Evolutionary conservation across 2,113 vertebrate genomes (phyloP).

Genomic region (Thunnus maccoyii): DNA sequence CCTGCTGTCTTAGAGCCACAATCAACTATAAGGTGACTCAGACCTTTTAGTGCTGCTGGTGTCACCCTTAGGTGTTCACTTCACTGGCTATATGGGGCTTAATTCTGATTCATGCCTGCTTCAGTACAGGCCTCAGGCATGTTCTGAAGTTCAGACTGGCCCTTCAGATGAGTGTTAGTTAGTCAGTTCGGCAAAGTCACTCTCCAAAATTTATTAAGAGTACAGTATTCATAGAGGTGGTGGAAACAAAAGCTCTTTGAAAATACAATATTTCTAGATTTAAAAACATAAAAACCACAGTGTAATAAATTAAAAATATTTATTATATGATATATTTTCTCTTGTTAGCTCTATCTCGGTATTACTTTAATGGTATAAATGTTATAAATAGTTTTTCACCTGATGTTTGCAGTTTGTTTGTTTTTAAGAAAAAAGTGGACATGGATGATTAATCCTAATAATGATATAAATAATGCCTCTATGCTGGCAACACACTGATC

Average conservation of each 20-base stretch:
- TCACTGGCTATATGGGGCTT: neutral
- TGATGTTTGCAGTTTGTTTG: too few species aligned
- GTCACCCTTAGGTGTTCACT: neutral
- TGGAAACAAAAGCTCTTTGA: neutral
- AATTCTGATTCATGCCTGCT: conserved; percentile 14
- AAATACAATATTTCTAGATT: too few species aligned
- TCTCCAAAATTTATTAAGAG: neutral
- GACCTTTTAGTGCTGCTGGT: neutral
- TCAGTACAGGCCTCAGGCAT: conserved; percentile 12
- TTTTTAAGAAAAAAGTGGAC: neutral
- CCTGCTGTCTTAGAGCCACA: conserved; percentile 3
- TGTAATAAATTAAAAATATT: neutral
- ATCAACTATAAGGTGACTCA: neutral
- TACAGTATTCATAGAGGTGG: neutral
- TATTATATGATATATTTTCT: neutral
- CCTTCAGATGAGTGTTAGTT: conserved; percentile 25
- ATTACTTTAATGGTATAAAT: neutral
- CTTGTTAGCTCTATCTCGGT: neutral
- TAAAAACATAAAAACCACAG: too few species aligned
- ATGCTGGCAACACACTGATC: neutral
- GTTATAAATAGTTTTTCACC: neutral
- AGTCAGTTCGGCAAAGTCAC: conserved; percentile 12
- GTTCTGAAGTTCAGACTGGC: conserved; percentile 28
- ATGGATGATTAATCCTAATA: neutral
- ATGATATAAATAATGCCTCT: neutral